phyloP scores from a whole-genome alignment of 2,113 vertebrate genomes.

The Pleuronectes platessa region DNA sequence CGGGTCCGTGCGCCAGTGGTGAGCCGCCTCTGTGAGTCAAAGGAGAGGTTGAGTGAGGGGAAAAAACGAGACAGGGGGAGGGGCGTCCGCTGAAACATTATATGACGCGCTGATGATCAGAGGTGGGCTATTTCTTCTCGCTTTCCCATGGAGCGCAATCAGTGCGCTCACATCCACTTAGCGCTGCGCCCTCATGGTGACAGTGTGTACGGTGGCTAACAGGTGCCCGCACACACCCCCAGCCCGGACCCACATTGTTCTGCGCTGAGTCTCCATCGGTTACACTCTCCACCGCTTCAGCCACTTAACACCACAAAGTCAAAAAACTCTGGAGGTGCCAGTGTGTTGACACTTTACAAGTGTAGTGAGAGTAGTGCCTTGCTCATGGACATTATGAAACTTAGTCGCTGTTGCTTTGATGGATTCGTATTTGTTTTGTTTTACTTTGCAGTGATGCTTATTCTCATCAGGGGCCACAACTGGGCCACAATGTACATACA shows the following conservation, averaged over 20 bases:
- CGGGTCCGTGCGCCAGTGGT: constrained; percentile 80
- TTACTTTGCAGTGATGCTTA: too few relatives aligned
- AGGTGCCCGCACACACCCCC: constrained; percentile 62
- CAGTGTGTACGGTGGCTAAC: constrained; percentile 58
- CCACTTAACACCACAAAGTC: constrained; percentile 1
- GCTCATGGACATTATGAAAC: constrained; percentile 2
- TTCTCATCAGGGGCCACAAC: too few relatives aligned
- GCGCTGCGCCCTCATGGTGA: constrained; percentile 31
- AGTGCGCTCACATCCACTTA: constrained; percentile 69
- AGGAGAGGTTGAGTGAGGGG: constrained; percentile 84
- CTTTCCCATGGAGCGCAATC: constrained; percentile 75
- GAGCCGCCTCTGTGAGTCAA: constrained; percentile 85
- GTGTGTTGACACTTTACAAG: not conserved
- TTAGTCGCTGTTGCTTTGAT: not conserved
- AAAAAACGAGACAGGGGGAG: constrained; percentile 84
- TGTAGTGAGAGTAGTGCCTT: not conserved
- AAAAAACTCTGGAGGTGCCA: not conserved
- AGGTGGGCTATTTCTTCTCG: constrained; percentile 81
- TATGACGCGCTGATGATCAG: constrained; percentile 83
- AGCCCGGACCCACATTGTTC: constrained; percentile 9
- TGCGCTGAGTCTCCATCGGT: not conserved
- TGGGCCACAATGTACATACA: too few relatives aligned
- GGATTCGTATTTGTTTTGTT: not conserved
- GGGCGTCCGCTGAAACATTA: constrained; percentile 85
- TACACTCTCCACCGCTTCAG: not conserved